Evolutionary conservation across 2,113 vertebrate species (phyloP).

Genomic region (Dendropsophus ebraccatus): DNA sequence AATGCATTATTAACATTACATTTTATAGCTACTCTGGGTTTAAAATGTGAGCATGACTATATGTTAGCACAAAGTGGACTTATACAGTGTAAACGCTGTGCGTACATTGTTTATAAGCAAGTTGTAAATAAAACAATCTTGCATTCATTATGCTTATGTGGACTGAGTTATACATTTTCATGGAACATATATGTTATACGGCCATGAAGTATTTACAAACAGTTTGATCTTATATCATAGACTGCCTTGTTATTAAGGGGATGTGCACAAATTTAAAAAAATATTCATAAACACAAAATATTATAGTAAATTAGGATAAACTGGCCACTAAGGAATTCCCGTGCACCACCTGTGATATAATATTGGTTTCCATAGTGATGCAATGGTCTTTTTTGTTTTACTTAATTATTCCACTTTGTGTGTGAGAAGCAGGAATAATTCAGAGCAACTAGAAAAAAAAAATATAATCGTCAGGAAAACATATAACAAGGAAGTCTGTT

Average conservation of each 20-base stretch:
- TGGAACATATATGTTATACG: not conserved
- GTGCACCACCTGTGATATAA: conserved; percentile 79
- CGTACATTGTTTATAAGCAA: not conserved
- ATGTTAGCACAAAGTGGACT: not conserved
- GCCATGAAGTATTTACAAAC: not conserved
- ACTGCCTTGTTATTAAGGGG: conserved; percentile 22
- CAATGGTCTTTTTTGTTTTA: conserved; percentile 72
- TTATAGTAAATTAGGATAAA: conserved; percentile 80
- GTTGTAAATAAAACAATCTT: not conserved
- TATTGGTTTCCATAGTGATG: conserved; percentile 80
- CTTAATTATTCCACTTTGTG: conserved; percentile 76
- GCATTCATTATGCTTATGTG: not conserved
- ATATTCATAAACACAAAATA: conserved; percentile 73
- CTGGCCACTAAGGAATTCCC: conserved; percentile 77
- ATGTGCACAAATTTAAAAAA: conserved; percentile 41
- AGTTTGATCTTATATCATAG: not conserved
- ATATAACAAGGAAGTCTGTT: not conserved
- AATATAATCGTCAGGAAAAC: no score
- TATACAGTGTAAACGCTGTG: not conserved
- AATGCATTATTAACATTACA: conserved; percentile 13
- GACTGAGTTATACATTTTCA: not conserved
- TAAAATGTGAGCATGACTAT: not conserved
- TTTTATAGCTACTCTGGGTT: not conserved
- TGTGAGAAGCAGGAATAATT: conserved; percentile 25
- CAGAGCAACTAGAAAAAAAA: conserved; percentile 58